Evolutionary conservation across 37 sponge, comb jelly and placozoan species (phyloP).

Genomic region (Eunapius fragilis): DNA sequence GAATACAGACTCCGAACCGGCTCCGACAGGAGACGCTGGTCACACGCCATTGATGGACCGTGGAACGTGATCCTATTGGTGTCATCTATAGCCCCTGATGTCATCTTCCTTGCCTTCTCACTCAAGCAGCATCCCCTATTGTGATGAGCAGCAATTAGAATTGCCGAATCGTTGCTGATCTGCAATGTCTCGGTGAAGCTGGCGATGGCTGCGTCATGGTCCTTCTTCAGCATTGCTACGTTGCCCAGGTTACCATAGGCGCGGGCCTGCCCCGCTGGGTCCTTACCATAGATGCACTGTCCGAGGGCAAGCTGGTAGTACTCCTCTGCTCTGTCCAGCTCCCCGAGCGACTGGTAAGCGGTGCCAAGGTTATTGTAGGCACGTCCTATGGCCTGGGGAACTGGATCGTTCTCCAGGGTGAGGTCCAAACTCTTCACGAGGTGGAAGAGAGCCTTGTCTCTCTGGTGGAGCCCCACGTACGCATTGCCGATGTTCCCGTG

Average conservation of each 20-base stretch:
- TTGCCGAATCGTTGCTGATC: constrained; percentile 49
- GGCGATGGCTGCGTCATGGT: constrained; percentile 40
- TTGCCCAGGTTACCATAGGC: constrained; percentile 79
- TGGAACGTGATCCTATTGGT: neutral
- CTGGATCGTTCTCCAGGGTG: constrained; percentile 45
- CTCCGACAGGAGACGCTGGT: neutral
- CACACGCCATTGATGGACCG: constrained; percentile 1
- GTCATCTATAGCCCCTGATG: neutral
- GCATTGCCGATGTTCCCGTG: constrained; percentile 84
- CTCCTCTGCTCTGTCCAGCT: constrained; percentile 50
- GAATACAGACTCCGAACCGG: constrained; percentile 19
- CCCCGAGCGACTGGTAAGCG: constrained; percentile 55
- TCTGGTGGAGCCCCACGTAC: constrained; percentile 49
- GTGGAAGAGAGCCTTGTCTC: constrained; percentile 61
- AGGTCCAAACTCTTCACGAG: constrained; percentile 45
- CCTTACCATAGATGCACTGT: constrained; percentile 73
- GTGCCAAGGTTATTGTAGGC: constrained; percentile 75
- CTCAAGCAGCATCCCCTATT: constrained; percentile 74
- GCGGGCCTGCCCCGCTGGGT: constrained; percentile 61
- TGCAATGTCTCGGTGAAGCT: constrained; percentile 70
- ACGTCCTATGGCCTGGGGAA: constrained; percentile 62
- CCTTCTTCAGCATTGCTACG: constrained; percentile 55
- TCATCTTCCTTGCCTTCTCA: constrained; percentile 28
- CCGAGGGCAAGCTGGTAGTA: constrained; percentile 69
- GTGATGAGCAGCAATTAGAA: constrained; percentile 59